These are phyloP conservation scores for Sisyra terminalis DNA, from an alignment of 2,888 invertebrate species.

Conservation along the genomic window DNA sequence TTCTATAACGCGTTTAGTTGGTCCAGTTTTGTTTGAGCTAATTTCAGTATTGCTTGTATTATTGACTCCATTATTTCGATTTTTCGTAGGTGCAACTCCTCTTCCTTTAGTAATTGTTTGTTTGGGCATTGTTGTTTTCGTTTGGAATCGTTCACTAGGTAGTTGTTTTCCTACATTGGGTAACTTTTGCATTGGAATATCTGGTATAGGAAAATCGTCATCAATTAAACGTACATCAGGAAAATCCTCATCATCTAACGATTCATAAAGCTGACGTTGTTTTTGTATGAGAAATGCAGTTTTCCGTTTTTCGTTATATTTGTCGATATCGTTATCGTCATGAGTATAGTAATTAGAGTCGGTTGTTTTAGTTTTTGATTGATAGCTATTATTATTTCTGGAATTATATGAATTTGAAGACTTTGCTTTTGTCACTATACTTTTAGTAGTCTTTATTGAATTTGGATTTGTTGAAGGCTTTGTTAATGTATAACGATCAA, in stretches of 20 bases:
- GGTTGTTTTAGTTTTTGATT: too few relatives aligned
- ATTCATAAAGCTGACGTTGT: constrained; percentile 25
- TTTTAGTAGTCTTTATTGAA: too few relatives aligned
- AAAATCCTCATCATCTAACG: constrained; percentile 29
- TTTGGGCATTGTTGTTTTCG: background rate
- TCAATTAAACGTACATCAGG: constrained; percentile 21
- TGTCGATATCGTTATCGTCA: constrained; percentile 1
- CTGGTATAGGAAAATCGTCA: constrained; percentile 20
- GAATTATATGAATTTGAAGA: too few relatives aligned
- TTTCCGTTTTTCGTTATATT: background rate
- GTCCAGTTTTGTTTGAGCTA: constrained; percentile 19
- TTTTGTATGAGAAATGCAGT: constrained; percentile 14
- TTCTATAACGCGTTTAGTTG: constrained; percentile 1
- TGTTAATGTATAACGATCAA: too few relatives aligned
- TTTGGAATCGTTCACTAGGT: constrained; percentile 19
- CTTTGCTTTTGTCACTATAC: too few relatives aligned
- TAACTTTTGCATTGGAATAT: constrained; percentile 21
- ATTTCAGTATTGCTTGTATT: constrained; percentile 22
- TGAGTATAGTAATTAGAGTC: background rate
- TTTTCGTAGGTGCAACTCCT: background rate
- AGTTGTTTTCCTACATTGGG: constrained; percentile 27
- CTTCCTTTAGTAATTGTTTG: background rate
- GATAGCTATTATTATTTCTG: too few relatives aligned
- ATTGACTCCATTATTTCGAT: constrained; percentile 12
- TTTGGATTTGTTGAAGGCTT: too few relatives aligned